Evolutionary conservation across 1,140 invertebrate species (phyloP), one percentile per base, ranked within the genome.

Genomic region (Tribolium madens): DNA sequence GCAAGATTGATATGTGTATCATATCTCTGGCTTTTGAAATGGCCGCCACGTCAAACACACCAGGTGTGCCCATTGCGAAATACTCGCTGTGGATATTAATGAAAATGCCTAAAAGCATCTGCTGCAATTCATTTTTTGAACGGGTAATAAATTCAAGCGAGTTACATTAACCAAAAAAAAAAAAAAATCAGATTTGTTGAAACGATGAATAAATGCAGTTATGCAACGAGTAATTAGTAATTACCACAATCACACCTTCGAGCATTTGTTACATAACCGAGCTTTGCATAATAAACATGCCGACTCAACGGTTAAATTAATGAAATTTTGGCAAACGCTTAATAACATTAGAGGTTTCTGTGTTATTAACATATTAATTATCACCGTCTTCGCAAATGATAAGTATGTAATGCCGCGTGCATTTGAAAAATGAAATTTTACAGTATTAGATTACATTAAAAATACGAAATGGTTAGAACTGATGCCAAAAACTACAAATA

Each of bases 301-400:
- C 14, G 15, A 60, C 53, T 60, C 18, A 26, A n/a, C 57, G 57
- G 26, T 3, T 33, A 64, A 64, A 64, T 33, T 64, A 64, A 64
- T 64, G 57, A 64, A 64, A 64, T 64, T 64, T 64, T 13, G 57
- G 57, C 18, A 64, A 64, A 64, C 57, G 57, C 17, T 9, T 64
- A 64, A 64, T 33, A 64, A 64, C 26, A 64, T 64, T 60, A 26
- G 3, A 60, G 17, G 53, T 26, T 60, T 21, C 53, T 7, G 15
- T 26, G 53, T 60, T 26, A 26, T 26, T n/a, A n/a, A n/a, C n/a
- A n/a, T 21, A 60, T 60, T 64, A 64, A 64, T 64, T 64, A 64
- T 26, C n/a, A n/a, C 26, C 57, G 36, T 33, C 10, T 18, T 13
- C n/a, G 3, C 57, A 21, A 7, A 64, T 10, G 7, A 64, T 64